Evolutionary conservation across 2,888 invertebrate genomes (phyloP), one percentile per base, ranked within the genome.

Genomic region (Caenorhabditis angaria): DNA sequence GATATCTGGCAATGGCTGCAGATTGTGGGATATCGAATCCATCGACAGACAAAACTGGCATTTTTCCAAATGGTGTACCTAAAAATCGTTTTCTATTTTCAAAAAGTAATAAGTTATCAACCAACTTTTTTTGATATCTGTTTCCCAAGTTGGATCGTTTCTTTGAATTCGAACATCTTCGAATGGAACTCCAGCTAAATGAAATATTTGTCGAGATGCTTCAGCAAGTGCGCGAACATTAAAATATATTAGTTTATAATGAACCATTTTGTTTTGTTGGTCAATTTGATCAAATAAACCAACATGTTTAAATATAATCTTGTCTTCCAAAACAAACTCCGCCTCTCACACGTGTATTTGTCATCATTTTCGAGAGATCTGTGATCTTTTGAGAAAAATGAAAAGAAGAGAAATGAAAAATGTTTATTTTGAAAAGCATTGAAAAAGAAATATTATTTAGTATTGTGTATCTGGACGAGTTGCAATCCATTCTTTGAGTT

Each of bases 1-100:
- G 59, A 25, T 61, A 70, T 29, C 69, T 55, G 51, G 29, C 35
- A 27, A 70, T 70, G 0, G 69, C 64, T 4, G 57, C 32, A 12
- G 69, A 70, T 27, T 70, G 64, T 18, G 69, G 69, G 25, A 70
- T 70, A 4, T 70, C 57, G 32, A 61, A 60, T 8, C 69, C 69
- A 35, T 70, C 69, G 20, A 70, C 61, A 14, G 27, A 29, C 3
- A 70, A 29, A 2, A 70, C 65, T 18, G 69, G 69, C 1, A 70
- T 51, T 27, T 63, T 55, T 12, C 69, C 69, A 24, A 70, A 70
- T 20, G 65, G 65, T 1, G 60, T 35, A 3, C 18, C 61, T 66
- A 28, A 27, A 66, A 60, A n/a, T n/a, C 32, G 41, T 41, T 22
- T 14, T 8, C 8, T 59, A 27, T 10, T 50, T 51, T n/a, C n/a